A percentile compares a stretch with the other conserved stretches of the same genome.
These are phyloP conservation scores for Microctenopoma lineatum DNA, from an alignment of 2,797 vertebrate genomes.

Conservation along the genomic window DNA sequence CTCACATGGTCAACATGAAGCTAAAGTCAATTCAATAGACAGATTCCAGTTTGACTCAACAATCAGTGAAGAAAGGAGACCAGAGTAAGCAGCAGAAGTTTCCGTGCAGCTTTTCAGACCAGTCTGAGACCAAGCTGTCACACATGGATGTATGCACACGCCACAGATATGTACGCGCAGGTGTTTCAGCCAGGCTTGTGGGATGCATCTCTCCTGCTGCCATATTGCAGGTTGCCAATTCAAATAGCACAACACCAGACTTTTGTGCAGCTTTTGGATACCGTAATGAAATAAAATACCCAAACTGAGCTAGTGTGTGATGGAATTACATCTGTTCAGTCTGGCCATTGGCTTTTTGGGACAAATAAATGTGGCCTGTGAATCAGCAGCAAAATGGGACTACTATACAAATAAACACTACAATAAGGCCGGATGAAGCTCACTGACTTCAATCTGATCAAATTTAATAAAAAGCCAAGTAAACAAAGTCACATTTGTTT, in stretches of 20 bases:
- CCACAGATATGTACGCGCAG: background rate
- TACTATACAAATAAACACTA: no score
- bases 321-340: background rate
- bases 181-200: background rate
- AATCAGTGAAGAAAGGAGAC: background rate
- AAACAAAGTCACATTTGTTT: no score
- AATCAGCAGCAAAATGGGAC: no score
- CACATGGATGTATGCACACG: constrained; percentile 4
- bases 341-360: background rate
- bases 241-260: background rate
- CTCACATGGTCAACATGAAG: background rate
- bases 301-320: background rate
- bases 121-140: constrained; percentile 7
- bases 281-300: background rate
- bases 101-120: background rate
- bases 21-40: background rate
- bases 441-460: no score
- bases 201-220: background rate
- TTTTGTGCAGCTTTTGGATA: background rate
- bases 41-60: no score
- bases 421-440: no score
- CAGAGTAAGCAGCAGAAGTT: background rate
- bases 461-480: no score
- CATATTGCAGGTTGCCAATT: background rate
- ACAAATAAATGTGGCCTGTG: no score